Conservation (phyloP, 2,113 vertebrate species). For the Haemorhous mexicanus region DNA sequence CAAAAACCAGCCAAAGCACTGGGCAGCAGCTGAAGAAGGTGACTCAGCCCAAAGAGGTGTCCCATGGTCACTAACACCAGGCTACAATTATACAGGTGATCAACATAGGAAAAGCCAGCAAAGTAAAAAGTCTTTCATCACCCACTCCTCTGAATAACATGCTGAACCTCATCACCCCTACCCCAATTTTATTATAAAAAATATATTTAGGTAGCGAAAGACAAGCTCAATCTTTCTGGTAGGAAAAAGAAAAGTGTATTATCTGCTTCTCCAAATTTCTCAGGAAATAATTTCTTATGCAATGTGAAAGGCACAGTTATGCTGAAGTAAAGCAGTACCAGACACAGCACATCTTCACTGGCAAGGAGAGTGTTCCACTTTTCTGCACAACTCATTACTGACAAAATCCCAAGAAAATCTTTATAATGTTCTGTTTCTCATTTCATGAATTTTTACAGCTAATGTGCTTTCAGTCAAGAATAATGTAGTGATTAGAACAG, state of each 20-base stretch:
- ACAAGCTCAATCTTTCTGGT: neutral
- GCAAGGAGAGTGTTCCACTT: constrained; percentile 58
- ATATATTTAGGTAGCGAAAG: neutral
- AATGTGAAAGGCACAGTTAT: constrained; percentile 4
- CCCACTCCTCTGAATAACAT: neutral
- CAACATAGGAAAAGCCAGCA: neutral
- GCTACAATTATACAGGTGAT: neutral
- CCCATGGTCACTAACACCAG: neutral
- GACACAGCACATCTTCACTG: constrained; percentile 52
- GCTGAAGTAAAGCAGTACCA: constrained; percentile 63
- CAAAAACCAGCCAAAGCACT: neutral
- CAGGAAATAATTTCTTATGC: constrained; percentile 52
- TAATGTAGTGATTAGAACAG: constrained; percentile 70
- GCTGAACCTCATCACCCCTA: neutral
- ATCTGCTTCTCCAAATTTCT: constrained; percentile 7
- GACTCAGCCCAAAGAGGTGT: neutral
- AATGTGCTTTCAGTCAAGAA: constrained; percentile 73
- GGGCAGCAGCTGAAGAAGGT: neutral
- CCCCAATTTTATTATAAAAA: neutral
- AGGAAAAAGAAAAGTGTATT: neutral
- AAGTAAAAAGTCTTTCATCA: neutral
- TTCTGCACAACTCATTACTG: constrained; percentile 73
- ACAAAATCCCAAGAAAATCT: constrained; percentile 71
- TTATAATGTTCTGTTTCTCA: constrained; percentile 69
- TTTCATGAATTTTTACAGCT: constrained; percentile 77